Evolutionary conservation across 1,140 invertebrate species (phyloP).

Genomic region (Trichoplusia ni): DNA sequence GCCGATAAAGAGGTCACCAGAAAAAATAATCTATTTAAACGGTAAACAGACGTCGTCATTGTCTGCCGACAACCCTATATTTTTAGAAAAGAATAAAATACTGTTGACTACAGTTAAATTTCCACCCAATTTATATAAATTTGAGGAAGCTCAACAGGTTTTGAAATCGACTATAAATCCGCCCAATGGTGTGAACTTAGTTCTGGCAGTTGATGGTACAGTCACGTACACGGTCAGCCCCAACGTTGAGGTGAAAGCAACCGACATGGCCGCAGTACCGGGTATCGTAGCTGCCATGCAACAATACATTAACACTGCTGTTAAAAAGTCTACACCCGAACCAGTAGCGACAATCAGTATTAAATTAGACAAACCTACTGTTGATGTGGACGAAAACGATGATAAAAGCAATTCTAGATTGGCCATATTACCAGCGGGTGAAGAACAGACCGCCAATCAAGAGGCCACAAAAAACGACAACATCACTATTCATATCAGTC

Average conservation of each 20-base stretch:
- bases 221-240: slow-evolving; percentile 45
- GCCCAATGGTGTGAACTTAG: slow-evolving; percentile 52
- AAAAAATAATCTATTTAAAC: slow-evolving; percentile 34
- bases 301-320: slow-evolving; percentile 6
- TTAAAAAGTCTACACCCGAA: no score
- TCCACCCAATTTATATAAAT: slow-evolving; percentile 17
- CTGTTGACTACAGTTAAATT: slow-evolving; percentile 42
- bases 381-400: no score
- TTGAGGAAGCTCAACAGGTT: neutral
- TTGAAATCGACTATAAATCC: neutral
- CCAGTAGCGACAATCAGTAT: no score
- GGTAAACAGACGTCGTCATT: slow-evolving; percentile 28
- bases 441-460: no score
- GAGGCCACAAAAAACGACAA: no score
- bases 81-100: slow-evolving; percentile 50
- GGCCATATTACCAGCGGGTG: no score
- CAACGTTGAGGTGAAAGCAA: slow-evolving; percentile 31
- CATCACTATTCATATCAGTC: no score
- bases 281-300: slow-evolving; percentile 30
- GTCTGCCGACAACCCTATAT: slow-evolving; percentile 37
- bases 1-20: neutral
- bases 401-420: no score
- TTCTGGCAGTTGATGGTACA: slow-evolving; percentile 36
- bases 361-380: no score
- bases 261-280: slow-evolving; percentile 33